Evolutionary conservation across 1,140 invertebrate genomes (phyloP), one percentile per base, ranked within the genome.

Genomic region (Aplysia californica): DNA sequence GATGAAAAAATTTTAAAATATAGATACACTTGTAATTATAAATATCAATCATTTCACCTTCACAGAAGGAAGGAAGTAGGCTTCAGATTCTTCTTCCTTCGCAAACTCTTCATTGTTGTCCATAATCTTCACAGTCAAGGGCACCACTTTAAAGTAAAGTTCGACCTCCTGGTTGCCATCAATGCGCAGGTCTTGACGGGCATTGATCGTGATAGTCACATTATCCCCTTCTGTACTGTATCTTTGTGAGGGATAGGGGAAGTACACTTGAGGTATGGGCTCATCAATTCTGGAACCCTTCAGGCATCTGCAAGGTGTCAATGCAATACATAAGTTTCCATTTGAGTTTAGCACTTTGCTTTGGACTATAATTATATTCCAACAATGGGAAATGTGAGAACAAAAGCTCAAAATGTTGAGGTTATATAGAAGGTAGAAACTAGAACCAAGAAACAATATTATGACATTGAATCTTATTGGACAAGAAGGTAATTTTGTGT

Each of bases 291-390:
- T 18, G 33, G 69, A 58, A n/a, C 69, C 69, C 35, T 71, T 26
- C 55, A 71, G 56, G 56, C 58, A 72, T 5, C 70, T 72, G 44
- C 10, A 50, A 50, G n/a, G n/a, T n/a, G n/a, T n/a, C n/a, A n/a
- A n/a, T n/a, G n/a, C n/a, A n/a, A n/a, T n/a, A n/a, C n/a, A n/a
- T n/a, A n/a, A n/a, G n/a, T n/a, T n/a, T n/a, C n/a, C n/a, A n/a
- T n/a, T n/a, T n/a, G n/a, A n/a, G n/a, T n/a, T n/a, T n/a, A n/a
- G n/a, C n/a, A n/a, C n/a, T n/a, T n/a, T n/a, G n/a, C n/a, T n/a
- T n/a, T n/a, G n/a, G n/a, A n/a, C n/a, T n/a, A n/a, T n/a, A n/a
- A n/a, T n/a, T n/a, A n/a, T n/a, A n/a, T n/a, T n/a, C n/a, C n/a
- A n/a, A n/a, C n/a, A n/a, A n/a, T n/a, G n/a, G n/a, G n/a, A n/a